Percentiles rank a stretch among this genome's conserved stretches.
Evolutionary conservation across 2,113 vertebrate species (phyloP).

Genomic region (Tichodroma muraria): DNA sequence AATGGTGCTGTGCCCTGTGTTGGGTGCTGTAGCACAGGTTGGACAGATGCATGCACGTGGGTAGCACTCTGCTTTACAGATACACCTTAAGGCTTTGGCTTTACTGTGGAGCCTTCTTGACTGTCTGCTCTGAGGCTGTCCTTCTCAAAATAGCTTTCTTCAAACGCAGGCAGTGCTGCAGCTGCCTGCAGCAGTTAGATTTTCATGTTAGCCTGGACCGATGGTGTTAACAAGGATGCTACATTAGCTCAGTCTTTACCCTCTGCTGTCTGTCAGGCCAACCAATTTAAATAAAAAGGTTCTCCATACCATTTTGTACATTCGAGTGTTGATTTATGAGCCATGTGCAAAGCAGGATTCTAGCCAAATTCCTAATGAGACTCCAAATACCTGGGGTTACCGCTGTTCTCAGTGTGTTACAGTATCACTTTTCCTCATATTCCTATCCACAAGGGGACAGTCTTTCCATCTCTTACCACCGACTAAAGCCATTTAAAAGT

Average conservation of each 20-base stretch:
- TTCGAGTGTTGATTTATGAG: background rate
- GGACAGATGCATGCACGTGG: background rate
- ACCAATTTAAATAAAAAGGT: background rate
- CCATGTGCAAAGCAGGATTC: background rate
- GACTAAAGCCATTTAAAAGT: background rate
- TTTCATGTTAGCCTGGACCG: background rate
- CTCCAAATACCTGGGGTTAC: background rate
- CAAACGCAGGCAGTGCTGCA: background rate
- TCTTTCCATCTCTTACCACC: slow-evolving; percentile 55
- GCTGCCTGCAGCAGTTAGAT: background rate
- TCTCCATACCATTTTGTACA: background rate
- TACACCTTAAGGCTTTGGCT: background rate
- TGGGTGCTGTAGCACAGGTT: background rate
- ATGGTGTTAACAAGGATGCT: background rate
- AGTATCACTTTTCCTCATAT: background rate
- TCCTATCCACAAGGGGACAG: slow-evolving; percentile 64
- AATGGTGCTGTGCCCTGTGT: background rate
- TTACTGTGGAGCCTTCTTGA: background rate
- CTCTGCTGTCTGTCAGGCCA: background rate
- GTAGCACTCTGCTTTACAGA: background rate
- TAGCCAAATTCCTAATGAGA: background rate
- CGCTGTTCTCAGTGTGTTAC: background rate
- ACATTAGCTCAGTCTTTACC: background rate
- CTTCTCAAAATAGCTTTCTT: background rate
- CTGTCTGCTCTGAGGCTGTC: background rate